A percentile compares a stretch with the other conserved stretches of the same genome.
Conservation (phyloP, 2,113 vertebrate species). For the Conger conger region DNA sequence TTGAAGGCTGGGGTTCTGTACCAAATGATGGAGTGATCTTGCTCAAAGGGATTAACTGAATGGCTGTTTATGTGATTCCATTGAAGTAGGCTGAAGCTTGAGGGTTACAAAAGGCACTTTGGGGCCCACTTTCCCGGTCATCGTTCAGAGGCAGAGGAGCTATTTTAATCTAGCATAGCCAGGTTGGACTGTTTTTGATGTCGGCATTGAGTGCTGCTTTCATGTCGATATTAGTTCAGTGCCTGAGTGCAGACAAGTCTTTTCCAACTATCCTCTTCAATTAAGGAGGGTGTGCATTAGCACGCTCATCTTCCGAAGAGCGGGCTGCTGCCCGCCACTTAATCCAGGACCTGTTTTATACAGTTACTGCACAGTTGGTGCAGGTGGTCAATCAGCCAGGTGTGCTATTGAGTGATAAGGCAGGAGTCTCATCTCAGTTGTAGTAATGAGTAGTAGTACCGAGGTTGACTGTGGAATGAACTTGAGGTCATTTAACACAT, state of each 20-base stretch:
- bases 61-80: neutral
- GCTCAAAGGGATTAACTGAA: neutral
- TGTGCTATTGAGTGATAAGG: too few relatives aligned
- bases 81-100: neutral
- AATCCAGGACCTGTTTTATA: too few relatives aligned
- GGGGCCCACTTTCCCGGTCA: neutral
- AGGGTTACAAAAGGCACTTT: neutral
- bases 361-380: too few relatives aligned
- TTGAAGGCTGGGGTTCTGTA: neutral
- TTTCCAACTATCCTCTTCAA: too few relatives aligned
- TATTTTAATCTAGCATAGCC: neutral
- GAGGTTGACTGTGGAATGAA: too few relatives aligned
- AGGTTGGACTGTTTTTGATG: neutral
- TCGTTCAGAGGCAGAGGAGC: neutral
- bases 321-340: too few relatives aligned
- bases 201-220: neutral
- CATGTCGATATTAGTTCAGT: neutral
- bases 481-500: too few relatives aligned
- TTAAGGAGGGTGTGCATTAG: too few relatives aligned
- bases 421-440: too few relatives aligned
- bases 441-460: too few relatives aligned
- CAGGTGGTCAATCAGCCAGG: too few relatives aligned
- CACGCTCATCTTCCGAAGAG: too few relatives aligned
- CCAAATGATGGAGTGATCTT: neutral
- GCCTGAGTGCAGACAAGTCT: neutral